Percentiles rank a stretch among this genome's conserved stretches.
These are phyloP conservation scores for Bicyclus anynana DNA, from an alignment of 1,140 invertebrate genomes.

Conservation along the genomic window DNA sequence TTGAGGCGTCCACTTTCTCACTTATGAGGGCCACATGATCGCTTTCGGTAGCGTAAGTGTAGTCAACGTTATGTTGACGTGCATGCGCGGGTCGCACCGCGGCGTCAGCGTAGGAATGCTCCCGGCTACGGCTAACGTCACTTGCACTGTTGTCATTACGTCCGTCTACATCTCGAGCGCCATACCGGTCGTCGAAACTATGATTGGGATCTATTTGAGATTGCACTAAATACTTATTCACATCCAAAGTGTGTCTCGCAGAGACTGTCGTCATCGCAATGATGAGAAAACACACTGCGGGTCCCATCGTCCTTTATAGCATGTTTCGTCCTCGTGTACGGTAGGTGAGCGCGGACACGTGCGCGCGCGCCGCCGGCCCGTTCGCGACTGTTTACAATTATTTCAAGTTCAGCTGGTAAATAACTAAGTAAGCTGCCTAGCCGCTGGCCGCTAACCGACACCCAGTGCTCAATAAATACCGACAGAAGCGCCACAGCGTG, in stretches of 20 bases:
- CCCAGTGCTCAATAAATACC: slow-evolving; percentile 1
- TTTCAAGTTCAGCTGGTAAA: slow-evolving; percentile 15
- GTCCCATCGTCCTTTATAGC: slow-evolving; percentile 20
- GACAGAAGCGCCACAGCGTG: slow-evolving; percentile 10
- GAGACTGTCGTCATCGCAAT: slow-evolving; percentile 10
- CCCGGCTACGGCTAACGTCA: neutral
- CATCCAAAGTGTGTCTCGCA: slow-evolving; percentile 6
- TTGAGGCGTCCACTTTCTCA: slow-evolving; percentile 6
- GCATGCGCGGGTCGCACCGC: neutral
- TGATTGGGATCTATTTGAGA: neutral
- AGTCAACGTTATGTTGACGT: neutral
- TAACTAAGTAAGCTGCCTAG: slow-evolving; percentile 18
- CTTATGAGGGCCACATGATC: slow-evolving; percentile 1
- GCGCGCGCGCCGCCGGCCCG: slow-evolving; percentile 18
- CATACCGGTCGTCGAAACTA: neutral
- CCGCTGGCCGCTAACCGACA: slow-evolving; percentile 16
- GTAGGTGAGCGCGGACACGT: slow-evolving; percentile 4
- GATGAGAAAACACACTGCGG: slow-evolving; percentile 15
- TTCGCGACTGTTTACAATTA: slow-evolving; percentile 28
- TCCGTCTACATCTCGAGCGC: neutral
- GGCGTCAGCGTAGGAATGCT: neutral
- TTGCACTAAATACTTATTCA: slow-evolving; percentile 4
- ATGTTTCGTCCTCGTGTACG: slow-evolving; percentile 1
- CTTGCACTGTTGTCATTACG: slow-evolving; percentile 1
- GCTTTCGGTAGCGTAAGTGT: neutral